Evolutionary conservation across 2,888 invertebrate species (phyloP).

Genomic region (Eulithis prunata): DNA sequence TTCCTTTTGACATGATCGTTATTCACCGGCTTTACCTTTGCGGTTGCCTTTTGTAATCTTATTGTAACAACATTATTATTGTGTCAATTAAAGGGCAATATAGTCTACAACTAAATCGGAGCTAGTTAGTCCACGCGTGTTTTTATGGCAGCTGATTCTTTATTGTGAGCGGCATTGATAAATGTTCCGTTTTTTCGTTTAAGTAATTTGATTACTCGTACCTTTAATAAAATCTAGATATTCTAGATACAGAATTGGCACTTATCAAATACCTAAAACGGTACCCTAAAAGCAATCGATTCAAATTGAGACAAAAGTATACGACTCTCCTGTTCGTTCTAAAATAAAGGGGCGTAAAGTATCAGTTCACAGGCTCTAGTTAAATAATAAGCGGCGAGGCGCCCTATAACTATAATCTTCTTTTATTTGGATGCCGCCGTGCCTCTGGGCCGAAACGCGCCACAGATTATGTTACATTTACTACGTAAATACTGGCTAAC

Average conservation of each 20-base stretch:
- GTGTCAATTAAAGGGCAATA: conserved; percentile 79
- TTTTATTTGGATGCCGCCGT: conserved; percentile 69
- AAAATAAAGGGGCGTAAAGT: conserved; percentile 68
- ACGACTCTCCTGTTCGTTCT: conserved; percentile 54
- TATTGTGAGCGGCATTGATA: conserved; percentile 24
- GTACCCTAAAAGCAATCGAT: conserved; percentile 35
- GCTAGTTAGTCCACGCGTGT: conserved; percentile 62
- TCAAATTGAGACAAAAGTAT: conserved; percentile 46
- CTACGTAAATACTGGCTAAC: conserved; percentile 66
- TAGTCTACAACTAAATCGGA: conserved; percentile 69
- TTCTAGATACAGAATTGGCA: conserved; percentile 7
- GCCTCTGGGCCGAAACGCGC: conserved; percentile 67
- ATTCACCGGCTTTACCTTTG: conserved; percentile 77
- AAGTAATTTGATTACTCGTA: conserved; percentile 15
- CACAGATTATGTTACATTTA: conserved; percentile 23
- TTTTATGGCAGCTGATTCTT: conserved; percentile 39
- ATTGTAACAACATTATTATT: conserved; percentile 80
- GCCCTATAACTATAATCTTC: conserved; percentile 79
- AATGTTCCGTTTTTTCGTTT: conserved; percentile 30
- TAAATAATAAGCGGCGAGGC: conserved; percentile 78
- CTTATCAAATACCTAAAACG: conserved; percentile 17
- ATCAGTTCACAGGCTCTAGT: conserved; percentile 76
- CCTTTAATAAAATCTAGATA: neutral
- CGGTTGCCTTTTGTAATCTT: conserved; percentile 77
- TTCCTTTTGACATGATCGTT: conserved; percentile 83